Base-by-base conservation (phyloP, 2,888 invertebrate genomes). In the Podotricha telesiphe region DNA sequence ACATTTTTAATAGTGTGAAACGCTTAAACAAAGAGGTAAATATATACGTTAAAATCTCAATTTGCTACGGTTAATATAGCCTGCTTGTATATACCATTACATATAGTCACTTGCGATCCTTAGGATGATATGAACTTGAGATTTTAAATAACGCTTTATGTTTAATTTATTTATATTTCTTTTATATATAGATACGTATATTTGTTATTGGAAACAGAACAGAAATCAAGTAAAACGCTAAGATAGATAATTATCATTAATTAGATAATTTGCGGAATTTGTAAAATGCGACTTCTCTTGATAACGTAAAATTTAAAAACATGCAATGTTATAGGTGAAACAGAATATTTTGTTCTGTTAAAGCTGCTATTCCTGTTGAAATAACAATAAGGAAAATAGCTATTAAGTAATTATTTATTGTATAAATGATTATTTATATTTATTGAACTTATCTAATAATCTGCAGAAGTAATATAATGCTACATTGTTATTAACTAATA, bases 41-140 rank as follows among this genome's bases (percentile, higher is more conserved):
- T n/a, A n/a, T n/a, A n/a, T 42, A 61, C 42, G 40, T 42, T 68
- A 66, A 63, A 69, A 67, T 67, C 48, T 55, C 40, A 59, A 59
- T 63, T 70, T 56, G 63, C 40, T 67, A 50, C 59, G 42, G 37
- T 15, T 68, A 61, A 70, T n/a, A n/a, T 42, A 42, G 6, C 11
- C 7, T n/a, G 10, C 15, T 59, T 59, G 10, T 22, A 17, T 42
- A 42, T 42, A 13, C 8, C 6, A 28, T 42, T 42, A 53, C 7
- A 53, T n/a, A 8, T 53, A n/a, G n/a, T 1, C 28, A 53, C 22
- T 53, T 53, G 28, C 8, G 10, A 53, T 2, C 1, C 55, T 34
- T 34, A 5, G 28, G 7, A 55, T 11, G 10, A 17, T 55, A 11
- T 34, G 34, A 34, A 17, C 6, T 55, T 55, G 17, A 55, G 17